Conservation (phyloP, 2,888 invertebrate species). For the Drosophila neutralis region DNA sequence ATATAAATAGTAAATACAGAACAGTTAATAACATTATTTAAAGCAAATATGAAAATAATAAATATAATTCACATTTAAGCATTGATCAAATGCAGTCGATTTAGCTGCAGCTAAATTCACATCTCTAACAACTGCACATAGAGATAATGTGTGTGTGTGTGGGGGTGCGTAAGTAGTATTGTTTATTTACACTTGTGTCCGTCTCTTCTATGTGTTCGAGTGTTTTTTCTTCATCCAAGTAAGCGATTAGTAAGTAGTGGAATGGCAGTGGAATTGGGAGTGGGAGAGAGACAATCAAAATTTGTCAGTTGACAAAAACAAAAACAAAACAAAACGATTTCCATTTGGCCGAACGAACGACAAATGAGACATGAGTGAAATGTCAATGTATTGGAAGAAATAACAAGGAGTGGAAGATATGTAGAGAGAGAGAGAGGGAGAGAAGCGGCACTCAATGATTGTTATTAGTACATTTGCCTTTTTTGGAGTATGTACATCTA, state of each 20-base stretch:
- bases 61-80: background rate
- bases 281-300: constrained; percentile 66
- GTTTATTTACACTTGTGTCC: constrained; percentile 66
- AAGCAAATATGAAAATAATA: background rate
- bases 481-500: constrained; percentile 75
- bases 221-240: constrained; percentile 57
- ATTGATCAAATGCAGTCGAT: background rate
- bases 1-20: background rate
- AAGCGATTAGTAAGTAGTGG: constrained; percentile 65
- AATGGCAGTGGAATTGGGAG: constrained; percentile 1
- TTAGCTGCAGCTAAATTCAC: constrained; percentile 21
- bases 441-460: constrained; percentile 64
- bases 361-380: constrained; percentile 62
- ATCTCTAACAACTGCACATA: constrained; percentile 37
- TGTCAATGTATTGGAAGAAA: constrained; percentile 75
- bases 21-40: background rate
- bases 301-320: constrained; percentile 70
- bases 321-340: constrained; percentile 65
- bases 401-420: constrained; percentile 16
- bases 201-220: constrained; percentile 26
- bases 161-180: constrained; percentile 47
- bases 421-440: background rate
- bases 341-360: constrained; percentile 62
- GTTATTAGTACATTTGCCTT: constrained; percentile 72
- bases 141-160: constrained; percentile 7